Evolutionary conservation across 2,113 vertebrate genomes (phyloP), one percentile per base, ranked within the genome.

Genomic region (Suricata suricatta): DNA sequence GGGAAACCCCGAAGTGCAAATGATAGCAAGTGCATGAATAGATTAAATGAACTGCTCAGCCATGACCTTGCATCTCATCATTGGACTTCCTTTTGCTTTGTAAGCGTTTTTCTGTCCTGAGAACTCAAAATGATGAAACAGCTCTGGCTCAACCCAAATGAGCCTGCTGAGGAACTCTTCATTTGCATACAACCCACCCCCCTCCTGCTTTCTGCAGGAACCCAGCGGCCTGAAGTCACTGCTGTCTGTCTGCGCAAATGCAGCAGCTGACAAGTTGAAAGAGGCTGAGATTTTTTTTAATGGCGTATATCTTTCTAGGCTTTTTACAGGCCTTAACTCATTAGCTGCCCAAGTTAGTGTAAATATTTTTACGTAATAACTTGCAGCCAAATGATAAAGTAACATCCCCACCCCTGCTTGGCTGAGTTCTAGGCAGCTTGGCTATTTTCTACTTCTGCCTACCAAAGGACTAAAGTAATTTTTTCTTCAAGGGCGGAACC

Each of bases 11-110:
- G 35, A 57, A 85, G 25, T 41, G 1, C 63, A 81, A 16, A 79
- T 23, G 80, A 31, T 6, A 96, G 27, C 17, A 60, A 52, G 83
- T 93, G 81, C 41, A 95, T 69, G 94, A 92, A 77, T 47, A 82
- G 57, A 94, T 96, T 88, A 93, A 95, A n/a, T 88, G 90, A 94
- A 90, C 60, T 84, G n/a, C 47, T 85, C 50, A 93, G 35, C 41
- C 10, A 57, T 87, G 88, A 93, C 77, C 41, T 97, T 93, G 41
- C 35, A 90, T 52, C 7, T 90, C 80, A 84, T 88, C 64, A 60
- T 71, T 86, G 95, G 41, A 88, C 29, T 50, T 4, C 17, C 25
- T 74, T 87, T 95, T 93, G 64, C 80, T 93, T 90, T 90, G 68
- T 88, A 96, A 95, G 77, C 38, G 6, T 41, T 80, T 94, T 88